Evolutionary conservation across 2,113 vertebrate species (phyloP).

Genomic region (Reinhardtius hippoglossoides): DNA sequence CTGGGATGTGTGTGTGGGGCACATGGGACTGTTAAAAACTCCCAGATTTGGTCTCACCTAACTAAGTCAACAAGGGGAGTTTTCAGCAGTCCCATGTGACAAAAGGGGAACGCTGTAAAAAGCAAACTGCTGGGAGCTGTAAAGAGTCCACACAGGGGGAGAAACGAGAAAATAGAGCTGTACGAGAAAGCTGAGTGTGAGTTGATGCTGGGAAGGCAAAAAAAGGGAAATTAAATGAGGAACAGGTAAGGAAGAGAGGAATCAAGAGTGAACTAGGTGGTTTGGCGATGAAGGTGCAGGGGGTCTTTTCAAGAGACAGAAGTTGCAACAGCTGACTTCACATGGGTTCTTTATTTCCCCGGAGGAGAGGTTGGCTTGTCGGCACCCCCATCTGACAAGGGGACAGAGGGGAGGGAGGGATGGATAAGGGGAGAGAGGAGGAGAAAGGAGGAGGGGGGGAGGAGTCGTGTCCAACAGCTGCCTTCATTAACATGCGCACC

Average conservation of each 20-base stretch:
- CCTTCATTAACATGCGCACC: slow-evolving; percentile 92
- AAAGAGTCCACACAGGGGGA: slow-evolving; percentile 16
- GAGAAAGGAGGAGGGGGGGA: slow-evolving; percentile 60
- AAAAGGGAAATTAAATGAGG: slow-evolving; percentile 34
- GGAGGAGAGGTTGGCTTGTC: slow-evolving; percentile 72
- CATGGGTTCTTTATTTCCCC: slow-evolving; percentile 75
- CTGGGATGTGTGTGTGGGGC: slow-evolving; percentile 54
- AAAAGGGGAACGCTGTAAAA: slow-evolving; percentile 55
- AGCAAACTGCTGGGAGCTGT: slow-evolving; percentile 39
- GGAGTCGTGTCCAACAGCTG: slow-evolving; percentile 85
- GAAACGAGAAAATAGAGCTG: background rate
- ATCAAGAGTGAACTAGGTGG: slow-evolving; percentile 23
- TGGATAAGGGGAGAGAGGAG: slow-evolving; percentile 27
- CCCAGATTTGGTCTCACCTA: slow-evolving; percentile 50
- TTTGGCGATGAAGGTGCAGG: slow-evolving; percentile 2
- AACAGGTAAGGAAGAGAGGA: slow-evolving; percentile 55
- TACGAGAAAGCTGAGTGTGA: background rate
- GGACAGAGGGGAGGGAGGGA: slow-evolving; percentile 59
- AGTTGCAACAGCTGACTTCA: slow-evolving; percentile 82
- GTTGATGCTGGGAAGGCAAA: too few species aligned
- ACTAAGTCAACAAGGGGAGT: slow-evolving; percentile 66
- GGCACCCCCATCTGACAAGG: slow-evolving; percentile 70
- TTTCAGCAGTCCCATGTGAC: slow-evolving; percentile 56
- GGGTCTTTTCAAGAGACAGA: slow-evolving; percentile 55
- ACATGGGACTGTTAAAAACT: slow-evolving; percentile 59